phyloP scores from a whole-genome alignment of 2,888 invertebrate genomes.

The Ophion costatus region DNA sequence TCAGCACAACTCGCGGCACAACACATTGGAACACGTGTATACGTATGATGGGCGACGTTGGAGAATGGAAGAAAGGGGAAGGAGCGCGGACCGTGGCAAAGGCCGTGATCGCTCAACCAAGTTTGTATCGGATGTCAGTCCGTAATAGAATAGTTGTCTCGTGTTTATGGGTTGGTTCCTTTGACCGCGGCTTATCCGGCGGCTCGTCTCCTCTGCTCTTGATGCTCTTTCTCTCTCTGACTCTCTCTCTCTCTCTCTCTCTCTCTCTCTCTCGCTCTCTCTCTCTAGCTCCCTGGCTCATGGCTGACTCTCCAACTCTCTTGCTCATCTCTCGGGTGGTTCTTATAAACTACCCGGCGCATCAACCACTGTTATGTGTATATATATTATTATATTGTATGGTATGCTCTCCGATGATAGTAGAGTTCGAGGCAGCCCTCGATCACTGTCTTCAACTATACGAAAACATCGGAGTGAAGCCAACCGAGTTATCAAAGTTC shows the following conservation, averaged over 20 bases:
- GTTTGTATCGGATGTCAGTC: conserved; percentile 82
- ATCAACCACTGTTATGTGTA: conserved; percentile 26
- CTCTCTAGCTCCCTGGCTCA: neutral
- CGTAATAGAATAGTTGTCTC: conserved; percentile 82
- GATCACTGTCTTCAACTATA: conserved; percentile 60
- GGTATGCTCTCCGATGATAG: conserved; percentile 36
- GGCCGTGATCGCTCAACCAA: conserved; percentile 80
- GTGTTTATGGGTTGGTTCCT: conserved; percentile 77
- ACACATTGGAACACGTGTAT: neutral
- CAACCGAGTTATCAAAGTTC: conserved; percentile 60
- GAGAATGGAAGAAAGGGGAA: conserved; percentile 63
- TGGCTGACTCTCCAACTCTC: too few species aligned
- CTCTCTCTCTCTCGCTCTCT: conserved; percentile 4
- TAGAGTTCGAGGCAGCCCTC: conserved; percentile 34
- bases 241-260: conserved; percentile 8
- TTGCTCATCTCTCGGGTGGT: conserved; percentile 1
- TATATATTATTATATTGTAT: conserved; percentile 6
- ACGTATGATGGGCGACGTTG: conserved; percentile 5
- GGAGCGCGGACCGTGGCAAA: conserved; percentile 73
- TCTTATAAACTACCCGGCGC: conserved; percentile 40
- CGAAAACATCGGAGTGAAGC: conserved; percentile 30
- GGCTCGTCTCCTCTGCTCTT: conserved; percentile 45
- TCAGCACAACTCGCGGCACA: neutral
- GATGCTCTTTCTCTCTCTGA: conserved; percentile 24
- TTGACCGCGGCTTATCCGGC: conserved; percentile 73